Base-by-base conservation (phyloP, 2,888 invertebrate species). In the Cryptosula pallasiana region DNA sequence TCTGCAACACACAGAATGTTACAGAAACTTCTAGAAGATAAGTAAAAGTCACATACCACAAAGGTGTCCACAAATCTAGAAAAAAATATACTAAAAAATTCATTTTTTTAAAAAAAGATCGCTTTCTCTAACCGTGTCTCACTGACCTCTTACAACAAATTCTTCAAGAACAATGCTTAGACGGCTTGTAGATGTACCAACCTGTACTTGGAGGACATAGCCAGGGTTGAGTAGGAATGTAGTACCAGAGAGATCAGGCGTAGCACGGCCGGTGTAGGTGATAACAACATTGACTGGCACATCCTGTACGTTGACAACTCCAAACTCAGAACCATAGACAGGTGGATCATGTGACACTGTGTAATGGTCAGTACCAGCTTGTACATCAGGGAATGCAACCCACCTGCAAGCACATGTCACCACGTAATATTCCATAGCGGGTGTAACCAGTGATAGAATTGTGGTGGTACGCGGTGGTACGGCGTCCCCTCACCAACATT, bases 241-340 rank as follows among this genome's bases (percentile, higher is more conserved):
- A 32, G 63, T 63, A n/a, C 32, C 27, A 32, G 63, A 1, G 63
- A 63, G 25, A 32, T 63, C 63, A 34, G 63, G 63, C 13, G 2
- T n/a, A 63, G 63, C 63, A 16, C 29, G 63, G 32, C 63, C 63
- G 9, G 63, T 63, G 34, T 63, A 63, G 34, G 63, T 63, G 13
- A 63, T 63, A n/a, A 29, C 32, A 29, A 63, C 32, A 9, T 63
- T 9, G 13, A 34, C 34, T 2, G 13, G 3, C 9, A 34, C 34
- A 32, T 27, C 9, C 32, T 63, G 63, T 32, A 34, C 32, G 32
- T 63, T 63, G 2, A 63, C 3, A 63, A 63, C 63, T 13, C 29
- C 63, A 63, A 63, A 63, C 63, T 63, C 32, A 3, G 63, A 29
- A 32, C 29, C 63, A 32, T 63, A 63, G 27, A 25, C 9, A 13